A percentile compares a stretch with the other conserved stretches of the same genome.
These are phyloP conservation scores for Myioborus melanocephalus DNA, from an alignment of 2,797 vertebrate species.

Conservation along the genomic window DNA sequence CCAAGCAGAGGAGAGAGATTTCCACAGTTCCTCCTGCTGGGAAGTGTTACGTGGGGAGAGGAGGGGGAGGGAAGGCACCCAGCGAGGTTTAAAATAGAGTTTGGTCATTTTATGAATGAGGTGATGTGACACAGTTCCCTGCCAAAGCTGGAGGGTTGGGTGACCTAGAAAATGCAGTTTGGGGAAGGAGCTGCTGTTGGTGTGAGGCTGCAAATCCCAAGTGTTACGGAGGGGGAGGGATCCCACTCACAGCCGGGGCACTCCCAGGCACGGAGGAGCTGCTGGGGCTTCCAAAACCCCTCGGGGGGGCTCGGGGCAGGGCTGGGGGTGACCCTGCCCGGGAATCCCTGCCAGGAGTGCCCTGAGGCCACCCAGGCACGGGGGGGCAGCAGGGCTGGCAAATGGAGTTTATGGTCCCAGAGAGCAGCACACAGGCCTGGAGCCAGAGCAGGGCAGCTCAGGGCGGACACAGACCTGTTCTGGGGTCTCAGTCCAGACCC, in stretches of 20 bases:
- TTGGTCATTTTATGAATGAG: no score
- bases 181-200: neutral
- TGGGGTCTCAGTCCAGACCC: no score
- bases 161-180: no score
- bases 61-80: no score
- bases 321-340: neutral
- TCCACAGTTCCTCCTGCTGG: no score
- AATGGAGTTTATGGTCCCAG: rapidly evolving
- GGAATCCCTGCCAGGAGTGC: neutral
- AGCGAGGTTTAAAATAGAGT: no score
- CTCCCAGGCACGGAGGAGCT: neutral
- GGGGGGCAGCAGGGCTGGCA: neutral
- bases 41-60: no score
- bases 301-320: neutral
- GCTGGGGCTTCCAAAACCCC: neutral
- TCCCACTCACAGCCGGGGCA: rapidly evolving
- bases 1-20: no score
- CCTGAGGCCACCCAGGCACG: neutral
- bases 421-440: rapidly evolving
- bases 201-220: neutral
- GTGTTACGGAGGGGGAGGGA: neutral
- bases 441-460: rapidly evolving
- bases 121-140: no score
- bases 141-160: no score
- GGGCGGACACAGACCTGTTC: rapidly evolving